Evolutionary conservation across 1,140 invertebrate species (phyloP), one percentile per base, ranked within the genome.

Genomic region (Oscheius sp.): DNA sequence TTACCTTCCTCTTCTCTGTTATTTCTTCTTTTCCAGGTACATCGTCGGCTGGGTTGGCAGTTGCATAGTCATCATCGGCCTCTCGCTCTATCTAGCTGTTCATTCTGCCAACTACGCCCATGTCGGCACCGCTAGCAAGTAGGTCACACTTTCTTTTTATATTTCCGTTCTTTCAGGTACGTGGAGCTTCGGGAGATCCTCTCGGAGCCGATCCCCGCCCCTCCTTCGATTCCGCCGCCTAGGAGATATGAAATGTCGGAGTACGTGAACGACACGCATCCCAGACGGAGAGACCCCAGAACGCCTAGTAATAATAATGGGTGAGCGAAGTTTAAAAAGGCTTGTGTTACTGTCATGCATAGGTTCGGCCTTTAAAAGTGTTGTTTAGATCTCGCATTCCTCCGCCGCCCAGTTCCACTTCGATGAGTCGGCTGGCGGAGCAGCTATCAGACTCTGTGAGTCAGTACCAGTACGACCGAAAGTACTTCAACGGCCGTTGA

Each of bases 31-130:
- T 45, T 55, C 65, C n/a, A 46, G 65, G 65, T 71, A 71, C 34
- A 58, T 71, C 38, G 58, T 71, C 34, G 69, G 69, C 46, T 71
- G 69, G 69, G 69, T 71, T 29, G 69, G 69, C 23, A 42, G 38
- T 31, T 32, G 34, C 28, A 31, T 71, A 2, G 58, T 71, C 10
- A 46, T 71, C 45, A 38, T 71, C 4, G 69, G 69, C 20, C 36
- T 71, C 3, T 13, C 36, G 1, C 18, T 71, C 23, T 71, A 63
- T 31, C 58, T 71, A n/a, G 59, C 32, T 35, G 59, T 71, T 49
- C 59, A 71, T 38, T 35, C 69, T 1, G 58, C 69, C 1, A 71
- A 71, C 26, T 71, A 71, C 64, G 69, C 69, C n/a, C 69, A 71
- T 52, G 59, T 71, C 38, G 62, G 62, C 10, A 71, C 58, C 26